Percentiles rank a stretch among this genome's conserved stretches.
Conservation (phyloP, 1,140 invertebrate genomes). For the Artemia franciscana region DNA sequence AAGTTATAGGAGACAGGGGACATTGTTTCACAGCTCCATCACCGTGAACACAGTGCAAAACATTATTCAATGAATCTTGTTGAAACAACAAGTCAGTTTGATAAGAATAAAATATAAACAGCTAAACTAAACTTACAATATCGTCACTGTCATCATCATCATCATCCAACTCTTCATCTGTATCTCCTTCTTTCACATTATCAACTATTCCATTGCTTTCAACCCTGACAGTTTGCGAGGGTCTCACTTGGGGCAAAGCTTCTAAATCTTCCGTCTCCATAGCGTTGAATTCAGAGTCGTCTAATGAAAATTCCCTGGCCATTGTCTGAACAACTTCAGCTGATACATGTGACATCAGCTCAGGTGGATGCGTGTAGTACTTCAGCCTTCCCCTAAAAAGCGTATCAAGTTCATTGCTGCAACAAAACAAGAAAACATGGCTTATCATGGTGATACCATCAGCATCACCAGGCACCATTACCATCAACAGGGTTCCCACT, state of each 20-base stretch:
- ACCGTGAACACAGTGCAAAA: too few species aligned
- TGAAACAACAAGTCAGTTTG: too few species aligned
- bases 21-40: too few species aligned
- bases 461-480: conserved; percentile 14
- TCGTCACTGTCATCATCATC: conserved; percentile 17
- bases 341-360: conserved; percentile 37
- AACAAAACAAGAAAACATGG: conserved; percentile 12
- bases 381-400: conserved; percentile 47
- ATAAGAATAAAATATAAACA: conserved; percentile 25
- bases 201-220: conserved; percentile 11
- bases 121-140: conserved; percentile 38
- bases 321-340: conserved; percentile 49
- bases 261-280: conserved; percentile 48
- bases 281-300: conserved; percentile 48
- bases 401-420: too few species aligned
- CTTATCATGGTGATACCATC: conserved; percentile 13
- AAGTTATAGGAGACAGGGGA: too few species aligned
- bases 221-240: conserved; percentile 17
- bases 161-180: conserved; percentile 18
- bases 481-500: too few species aligned
- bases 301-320: conserved; percentile 45
- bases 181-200: conserved; percentile 22
- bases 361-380: conserved; percentile 81
- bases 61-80: too few species aligned
- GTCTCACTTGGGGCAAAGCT: conserved; percentile 19